phyloP scores from a whole-genome alignment of 1,140 invertebrate genomes.

The Metopolophium dirhodum region DNA sequence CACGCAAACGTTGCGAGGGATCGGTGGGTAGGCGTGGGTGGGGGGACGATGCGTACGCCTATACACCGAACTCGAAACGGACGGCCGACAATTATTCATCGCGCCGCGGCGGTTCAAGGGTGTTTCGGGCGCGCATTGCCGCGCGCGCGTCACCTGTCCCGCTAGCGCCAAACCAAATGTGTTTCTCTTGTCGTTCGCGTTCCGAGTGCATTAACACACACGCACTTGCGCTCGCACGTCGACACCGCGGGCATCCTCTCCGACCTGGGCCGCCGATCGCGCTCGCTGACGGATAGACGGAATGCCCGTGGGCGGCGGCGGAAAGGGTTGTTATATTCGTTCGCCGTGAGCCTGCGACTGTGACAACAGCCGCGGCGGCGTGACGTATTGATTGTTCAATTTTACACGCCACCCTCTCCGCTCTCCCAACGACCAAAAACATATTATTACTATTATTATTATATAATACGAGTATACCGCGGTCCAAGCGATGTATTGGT shows the following conservation, averaged over 20 bases:
- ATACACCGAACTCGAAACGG: neutral
- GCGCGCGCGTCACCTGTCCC: conserved; percentile 34
- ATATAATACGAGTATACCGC: neutral
- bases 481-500: neutral
- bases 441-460: neutral
- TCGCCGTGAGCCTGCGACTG: neutral
- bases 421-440: neutral
- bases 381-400: conserved; percentile 48
- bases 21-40: neutral
- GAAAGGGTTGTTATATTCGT: conserved; percentile 36
- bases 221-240: neutral
- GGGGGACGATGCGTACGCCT: neutral
- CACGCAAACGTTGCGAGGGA: neutral
- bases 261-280: neutral
- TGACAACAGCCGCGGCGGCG: neutral
- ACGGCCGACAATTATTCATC: conserved; percentile 53
- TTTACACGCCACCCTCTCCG: neutral
- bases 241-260: neutral
- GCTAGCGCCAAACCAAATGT: neutral
- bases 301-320: no score
- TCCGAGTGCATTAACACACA: conserved; percentile 44
- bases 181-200: conserved; percentile 51
- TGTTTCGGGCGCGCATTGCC: neutral
- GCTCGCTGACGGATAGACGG: neutral
- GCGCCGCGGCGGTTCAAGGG: neutral